Base-by-base conservation (phyloP, 1,140 invertebrate species). In the Lordiphosa mommai region DNA sequence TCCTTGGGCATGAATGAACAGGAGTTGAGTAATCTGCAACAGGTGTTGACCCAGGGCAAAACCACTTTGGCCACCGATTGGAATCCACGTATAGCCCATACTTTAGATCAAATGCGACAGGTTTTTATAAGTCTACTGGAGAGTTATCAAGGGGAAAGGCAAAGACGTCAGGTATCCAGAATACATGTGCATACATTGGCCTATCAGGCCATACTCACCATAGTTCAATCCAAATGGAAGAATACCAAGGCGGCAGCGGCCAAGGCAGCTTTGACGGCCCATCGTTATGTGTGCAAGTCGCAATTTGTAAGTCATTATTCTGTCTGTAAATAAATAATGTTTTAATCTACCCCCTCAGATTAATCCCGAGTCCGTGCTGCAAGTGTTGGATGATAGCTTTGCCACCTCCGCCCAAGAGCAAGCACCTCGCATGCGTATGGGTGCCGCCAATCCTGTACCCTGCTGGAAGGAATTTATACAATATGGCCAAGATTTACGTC, bases 1-100 rank as follows among this genome's bases (percentile, higher is more conserved):
- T 96, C 95, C n/a, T 89, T 97, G 4, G 96, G 96, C 0, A 96
- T 96, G 95, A 97, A 97, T 87, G 96, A 97, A 87, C 95, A 95
- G 84, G 96, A 97, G 89, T 89, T 96, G 23, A 92, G 93, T 0
- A 97, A 96, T 89, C 84, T 97, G 1, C 91, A 93, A 43, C 93
- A 93, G 76, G 91, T 94, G 1, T 82, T 95, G 38, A 89, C 92
- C 49, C 91, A 93, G 86, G 94, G 94, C 1, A 93, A 94, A 60
- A 92, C 96, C 2, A 95, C 93, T 7, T 87, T 95, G 0, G 92
- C 96, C 0, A 92, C 94, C 1, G 93, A 96, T 84, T 94, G 94
- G 8, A 93, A 94, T 82, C 96, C 96, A 4, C 91, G 95, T 70
- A 92, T 96, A 3, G 95, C 95, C 0, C 92, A 92, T 27, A 93